Evolutionary conservation across 2,888 invertebrate genomes (phyloP).

Genomic region (Epirrhoe alternata): DNA sequence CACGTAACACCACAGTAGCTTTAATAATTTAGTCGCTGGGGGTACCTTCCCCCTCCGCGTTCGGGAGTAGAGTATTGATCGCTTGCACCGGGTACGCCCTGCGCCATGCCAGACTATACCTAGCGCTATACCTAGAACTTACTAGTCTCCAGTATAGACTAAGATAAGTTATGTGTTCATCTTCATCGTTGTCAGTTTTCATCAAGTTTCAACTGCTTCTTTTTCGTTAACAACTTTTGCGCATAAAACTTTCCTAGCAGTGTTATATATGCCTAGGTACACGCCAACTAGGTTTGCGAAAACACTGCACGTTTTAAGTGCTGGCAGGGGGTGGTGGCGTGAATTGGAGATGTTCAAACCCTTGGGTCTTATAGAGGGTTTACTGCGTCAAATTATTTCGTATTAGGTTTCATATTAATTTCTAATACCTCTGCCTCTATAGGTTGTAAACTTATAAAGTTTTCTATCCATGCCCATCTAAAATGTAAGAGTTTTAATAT

Average conservation of each 20-base stretch:
- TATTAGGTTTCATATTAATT: neutral
- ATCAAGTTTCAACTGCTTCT: neutral
- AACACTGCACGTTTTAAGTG: conserved; percentile 13
- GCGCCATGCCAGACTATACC: conserved; percentile 31
- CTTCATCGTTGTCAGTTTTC: neutral
- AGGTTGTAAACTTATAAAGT: too few relatives aligned
- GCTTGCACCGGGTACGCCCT: conserved; percentile 41
- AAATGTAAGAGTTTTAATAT: too few relatives aligned
- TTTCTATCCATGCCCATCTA: too few relatives aligned
- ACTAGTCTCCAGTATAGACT: neutral
- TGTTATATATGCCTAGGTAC: neutral
- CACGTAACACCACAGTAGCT: conserved; percentile 32
- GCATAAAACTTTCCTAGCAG: neutral
- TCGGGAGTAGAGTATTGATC: conserved; percentile 44
- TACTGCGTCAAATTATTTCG: neutral
- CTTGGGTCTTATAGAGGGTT: neutral
- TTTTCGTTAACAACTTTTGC: neutral
- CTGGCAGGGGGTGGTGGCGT: conserved; percentile 1
- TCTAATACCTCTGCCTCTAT: too few relatives aligned
- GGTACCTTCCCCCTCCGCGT: conserved; percentile 28
- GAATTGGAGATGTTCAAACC: conserved; percentile 5
- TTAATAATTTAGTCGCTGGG: conserved; percentile 40
- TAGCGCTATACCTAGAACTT: conserved; percentile 6
- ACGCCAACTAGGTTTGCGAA: conserved; percentile 7
- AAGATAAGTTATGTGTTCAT: neutral